Percentiles rank a stretch among this genome's conserved stretches.
Conservation (phyloP, 2,888 invertebrate genomes). For the Cenopis cana region DNA sequence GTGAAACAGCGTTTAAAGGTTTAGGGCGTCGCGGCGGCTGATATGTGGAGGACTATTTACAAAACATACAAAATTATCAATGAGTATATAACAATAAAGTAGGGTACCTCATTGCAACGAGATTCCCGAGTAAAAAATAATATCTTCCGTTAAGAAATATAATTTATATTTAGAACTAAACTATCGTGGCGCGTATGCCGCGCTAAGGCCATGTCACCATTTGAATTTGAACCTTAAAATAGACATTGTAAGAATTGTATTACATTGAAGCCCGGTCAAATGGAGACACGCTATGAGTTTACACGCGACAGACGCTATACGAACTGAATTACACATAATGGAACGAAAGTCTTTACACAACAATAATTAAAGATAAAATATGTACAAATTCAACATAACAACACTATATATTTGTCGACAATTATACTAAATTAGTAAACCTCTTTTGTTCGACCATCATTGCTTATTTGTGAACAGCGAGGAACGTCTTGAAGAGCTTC, state of each 20-base stretch:
- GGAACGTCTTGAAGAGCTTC: background rate
- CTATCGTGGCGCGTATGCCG: conserved; percentile 45
- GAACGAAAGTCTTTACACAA: conserved; percentile 72
- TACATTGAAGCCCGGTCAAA: conserved; percentile 12
- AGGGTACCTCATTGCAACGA: conserved; percentile 48
- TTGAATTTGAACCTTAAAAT: conserved; percentile 23
- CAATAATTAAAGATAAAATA: conserved; percentile 72
- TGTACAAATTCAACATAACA: conserved; percentile 73
- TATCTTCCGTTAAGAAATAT: conserved; percentile 51
- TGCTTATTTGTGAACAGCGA: background rate
- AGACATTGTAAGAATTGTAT: conserved; percentile 8
- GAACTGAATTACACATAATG: conserved; percentile 41
- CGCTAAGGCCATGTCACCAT: conserved; percentile 19
- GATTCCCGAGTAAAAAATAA: conserved; percentile 52
- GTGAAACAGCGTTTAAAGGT: conserved; percentile 45
- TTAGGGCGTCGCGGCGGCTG: conserved; percentile 53
- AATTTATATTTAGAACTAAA: conserved; percentile 49
- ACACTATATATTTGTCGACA: conserved; percentile 56
- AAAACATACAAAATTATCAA: conserved; percentile 62
- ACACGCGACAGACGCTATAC: conserved; percentile 24
- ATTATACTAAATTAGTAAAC: conserved; percentile 50
- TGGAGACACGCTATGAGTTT: conserved; percentile 5
- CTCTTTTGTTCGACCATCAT: conserved; percentile 3
- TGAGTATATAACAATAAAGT: conserved; percentile 67
- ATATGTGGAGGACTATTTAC: conserved; percentile 73